Conservation (phyloP, 2,888 invertebrate genomes). For the Toxonevra muliebris region DNA sequence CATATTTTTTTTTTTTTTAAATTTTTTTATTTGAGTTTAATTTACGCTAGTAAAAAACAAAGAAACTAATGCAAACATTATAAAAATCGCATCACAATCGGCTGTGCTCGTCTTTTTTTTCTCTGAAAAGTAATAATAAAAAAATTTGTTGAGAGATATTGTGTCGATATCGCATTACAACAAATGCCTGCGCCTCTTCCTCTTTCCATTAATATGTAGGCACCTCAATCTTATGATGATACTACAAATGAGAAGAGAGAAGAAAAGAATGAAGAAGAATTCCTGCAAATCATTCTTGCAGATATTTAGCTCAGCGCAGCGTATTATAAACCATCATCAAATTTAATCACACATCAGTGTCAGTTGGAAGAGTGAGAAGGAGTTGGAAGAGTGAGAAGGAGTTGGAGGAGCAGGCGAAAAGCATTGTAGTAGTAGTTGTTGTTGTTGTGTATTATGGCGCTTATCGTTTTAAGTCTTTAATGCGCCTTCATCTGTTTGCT, state of each 20-base stretch:
- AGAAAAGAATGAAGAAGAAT: constrained; percentile 8
- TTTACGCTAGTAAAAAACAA: too few relatives aligned
- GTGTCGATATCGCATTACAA: background rate
- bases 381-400: background rate
- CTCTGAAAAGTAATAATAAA: too few relatives aligned
- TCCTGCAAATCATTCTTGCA: constrained; percentile 29
- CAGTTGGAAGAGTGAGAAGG: background rate
- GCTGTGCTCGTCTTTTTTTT: too few relatives aligned
- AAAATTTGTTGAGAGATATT: background rate
- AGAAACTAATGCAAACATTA: too few relatives aligned
- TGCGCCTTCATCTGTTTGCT: background rate
- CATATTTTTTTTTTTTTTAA: constrained; percentile 7
- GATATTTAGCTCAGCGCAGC: constrained; percentile 7
- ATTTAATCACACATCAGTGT: constrained; percentile 25
- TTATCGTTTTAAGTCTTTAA: constrained; percentile 35
- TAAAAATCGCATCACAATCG: too few relatives aligned
- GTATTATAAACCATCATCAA: constrained; percentile 16
- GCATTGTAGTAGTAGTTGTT: too few relatives aligned
- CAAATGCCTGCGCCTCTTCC: background rate
- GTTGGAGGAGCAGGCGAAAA: background rate
- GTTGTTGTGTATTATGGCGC: constrained; percentile 37
- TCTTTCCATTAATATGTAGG: too few relatives aligned
- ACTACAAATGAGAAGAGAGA: background rate
- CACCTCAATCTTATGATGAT: too few relatives aligned
- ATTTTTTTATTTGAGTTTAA: too few relatives aligned